Conservation (phyloP, 2,888 invertebrate species). For the Strigamia crassipes region DNA sequence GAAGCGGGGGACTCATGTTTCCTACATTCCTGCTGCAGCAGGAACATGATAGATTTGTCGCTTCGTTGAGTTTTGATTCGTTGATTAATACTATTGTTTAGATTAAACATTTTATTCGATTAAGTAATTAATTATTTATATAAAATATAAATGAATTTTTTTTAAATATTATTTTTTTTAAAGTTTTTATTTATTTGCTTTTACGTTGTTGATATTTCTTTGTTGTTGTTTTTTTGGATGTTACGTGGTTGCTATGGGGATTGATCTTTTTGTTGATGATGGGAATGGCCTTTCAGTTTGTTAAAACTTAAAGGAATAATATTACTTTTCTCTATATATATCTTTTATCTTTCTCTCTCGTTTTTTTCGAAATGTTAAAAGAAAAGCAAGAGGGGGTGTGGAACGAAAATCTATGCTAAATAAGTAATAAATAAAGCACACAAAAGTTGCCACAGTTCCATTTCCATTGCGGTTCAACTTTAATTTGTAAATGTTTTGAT, state of each 20-base stretch:
- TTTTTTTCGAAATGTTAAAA: neutral
- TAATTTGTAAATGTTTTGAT: constrained; percentile 40
- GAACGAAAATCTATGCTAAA: neutral
- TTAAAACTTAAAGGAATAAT: neutral
- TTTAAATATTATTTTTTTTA: neutral
- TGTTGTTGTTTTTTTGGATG: neutral
- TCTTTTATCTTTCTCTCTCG: neutral
- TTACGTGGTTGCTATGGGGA: neutral
- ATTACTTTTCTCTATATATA: neutral
- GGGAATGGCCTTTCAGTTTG: constrained; percentile 24
- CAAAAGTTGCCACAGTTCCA: neutral
- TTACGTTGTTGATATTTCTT: neutral
- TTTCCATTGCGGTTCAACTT: constrained; percentile 27
- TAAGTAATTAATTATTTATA: neutral
- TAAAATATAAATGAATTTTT: no score
- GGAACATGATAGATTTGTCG: constrained; percentile 5
- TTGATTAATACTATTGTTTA: neutral
- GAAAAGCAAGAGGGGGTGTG: neutral
- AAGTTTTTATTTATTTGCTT: neutral
- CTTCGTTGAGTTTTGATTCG: constrained; percentile 12
- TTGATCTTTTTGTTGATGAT: constrained; percentile 38
- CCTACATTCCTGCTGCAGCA: constrained; percentile 1
- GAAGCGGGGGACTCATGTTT: constrained; percentile 7
- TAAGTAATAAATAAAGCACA: neutral
- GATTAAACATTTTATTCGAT: neutral